Evolutionary conservation across 2,888 invertebrate species (phyloP).

Genomic region (Drosophila eohydei): DNA sequence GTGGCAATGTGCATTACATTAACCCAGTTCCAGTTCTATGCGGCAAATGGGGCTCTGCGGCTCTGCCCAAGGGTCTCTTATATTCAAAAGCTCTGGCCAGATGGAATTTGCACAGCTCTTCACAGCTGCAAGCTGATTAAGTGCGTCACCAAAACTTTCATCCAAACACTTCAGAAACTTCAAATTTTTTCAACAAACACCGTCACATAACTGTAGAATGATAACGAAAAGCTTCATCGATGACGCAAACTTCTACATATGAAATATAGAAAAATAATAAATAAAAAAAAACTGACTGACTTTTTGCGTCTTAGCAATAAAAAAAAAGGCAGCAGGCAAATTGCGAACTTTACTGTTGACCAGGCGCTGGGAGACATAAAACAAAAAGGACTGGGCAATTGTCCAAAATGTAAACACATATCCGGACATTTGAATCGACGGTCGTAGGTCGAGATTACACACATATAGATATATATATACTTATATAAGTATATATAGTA

Average conservation of each 20-base stretch:
- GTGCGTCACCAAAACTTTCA: slow-evolving; percentile 59
- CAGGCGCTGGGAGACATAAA: slow-evolving; percentile 16
- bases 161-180: slow-evolving; percentile 44
- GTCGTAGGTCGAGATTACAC: not conserved
- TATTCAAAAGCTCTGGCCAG: slow-evolving; percentile 30
- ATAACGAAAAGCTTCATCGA: slow-evolving; percentile 43
- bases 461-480: not conserved
- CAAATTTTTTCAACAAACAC: slow-evolving; percentile 1
- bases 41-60: slow-evolving; percentile 26
- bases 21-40: slow-evolving; percentile 68
- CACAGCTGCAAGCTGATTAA: slow-evolving; percentile 57
- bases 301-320: slow-evolving; percentile 65
- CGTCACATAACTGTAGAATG: slow-evolving; percentile 10
- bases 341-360: slow-evolving; percentile 8
- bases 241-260: slow-evolving; percentile 65
- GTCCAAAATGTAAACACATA: slow-evolving; percentile 24
- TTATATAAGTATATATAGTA: not conserved
- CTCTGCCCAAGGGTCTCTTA: slow-evolving; percentile 45
- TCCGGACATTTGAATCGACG: slow-evolving; percentile 1
- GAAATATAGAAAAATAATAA: slow-evolving; percentile 17
- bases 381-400: slow-evolving; percentile 20
- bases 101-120: slow-evolving; percentile 49
- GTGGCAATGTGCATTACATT: slow-evolving; percentile 73
- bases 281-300: slow-evolving; percentile 41
- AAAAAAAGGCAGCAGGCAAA: slow-evolving; percentile 23